These are phyloP conservation scores for Rotaria macrura DNA, from an alignment of 2,888 invertebrate species.

Conservation along the genomic window DNA sequence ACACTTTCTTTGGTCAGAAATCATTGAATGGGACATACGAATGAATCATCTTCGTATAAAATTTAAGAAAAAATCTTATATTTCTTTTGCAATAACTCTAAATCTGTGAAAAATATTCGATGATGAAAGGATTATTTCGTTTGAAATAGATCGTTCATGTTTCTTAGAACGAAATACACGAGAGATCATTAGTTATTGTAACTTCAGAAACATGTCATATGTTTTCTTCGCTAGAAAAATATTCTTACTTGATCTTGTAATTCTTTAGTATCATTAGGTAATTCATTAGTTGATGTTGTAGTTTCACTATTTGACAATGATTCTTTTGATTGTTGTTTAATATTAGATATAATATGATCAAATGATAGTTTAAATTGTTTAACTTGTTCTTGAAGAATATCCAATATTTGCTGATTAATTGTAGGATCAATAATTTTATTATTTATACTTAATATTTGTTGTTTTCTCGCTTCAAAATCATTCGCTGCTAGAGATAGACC, in stretches of 20 bases:
- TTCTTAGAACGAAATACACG: too few relatives aligned
- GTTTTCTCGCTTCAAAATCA: not conserved
- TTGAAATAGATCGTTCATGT: too few relatives aligned
- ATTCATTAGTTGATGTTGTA: not conserved
- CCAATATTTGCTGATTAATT: not conserved
- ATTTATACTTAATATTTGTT: not conserved
- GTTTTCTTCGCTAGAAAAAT: too few relatives aligned
- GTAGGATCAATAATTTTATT: conserved; percentile 11
- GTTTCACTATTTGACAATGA: not conserved
- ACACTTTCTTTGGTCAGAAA: too few relatives aligned
- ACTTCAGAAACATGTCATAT: too few relatives aligned
- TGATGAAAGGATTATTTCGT: too few relatives aligned
- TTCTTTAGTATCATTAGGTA: conserved; percentile 59
- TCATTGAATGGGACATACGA: too few relatives aligned
- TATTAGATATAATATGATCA: not conserved
- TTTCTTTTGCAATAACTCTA: too few relatives aligned
- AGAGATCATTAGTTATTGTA: too few relatives aligned
- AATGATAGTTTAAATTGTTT: not conserved
- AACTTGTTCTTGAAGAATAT: not conserved
- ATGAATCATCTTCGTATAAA: too few relatives aligned
- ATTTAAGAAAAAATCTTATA: too few relatives aligned
- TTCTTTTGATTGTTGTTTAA: not conserved
- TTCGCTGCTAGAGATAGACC: not conserved
- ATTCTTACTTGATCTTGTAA: conserved; percentile 66
- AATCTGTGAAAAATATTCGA: too few relatives aligned